These are phyloP conservation scores for Tipula helvola DNA, from an alignment of 2,888 invertebrate species.

Conservation along the genomic window DNA sequence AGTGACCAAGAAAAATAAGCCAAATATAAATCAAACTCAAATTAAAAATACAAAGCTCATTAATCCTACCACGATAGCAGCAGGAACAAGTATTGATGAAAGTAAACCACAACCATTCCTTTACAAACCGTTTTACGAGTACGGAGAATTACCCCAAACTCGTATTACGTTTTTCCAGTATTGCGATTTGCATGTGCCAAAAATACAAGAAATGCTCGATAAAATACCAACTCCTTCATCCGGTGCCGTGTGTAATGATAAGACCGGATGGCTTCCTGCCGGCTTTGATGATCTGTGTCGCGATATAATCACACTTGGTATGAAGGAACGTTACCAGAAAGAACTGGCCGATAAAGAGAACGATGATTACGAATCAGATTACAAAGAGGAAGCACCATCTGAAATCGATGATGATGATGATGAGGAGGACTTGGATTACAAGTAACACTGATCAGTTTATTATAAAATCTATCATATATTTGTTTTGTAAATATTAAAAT, in stretches of 20 bases:
- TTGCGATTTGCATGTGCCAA: conserved; percentile 65
- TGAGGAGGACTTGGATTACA: conserved; percentile 12
- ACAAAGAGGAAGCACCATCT: conserved; percentile 7
- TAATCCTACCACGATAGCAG: not conserved
- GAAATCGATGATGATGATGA: conserved; percentile 17
- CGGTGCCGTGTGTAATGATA: conserved; percentile 51
- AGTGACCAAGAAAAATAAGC: conserved; percentile 11
- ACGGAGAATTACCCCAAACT: conserved; percentile 64
- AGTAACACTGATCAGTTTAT: not conserved
- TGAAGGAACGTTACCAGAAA: conserved; percentile 38
- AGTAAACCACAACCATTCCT: conserved; percentile 30
- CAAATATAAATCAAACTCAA: conserved; percentile 9
- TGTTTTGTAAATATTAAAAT: not conserved
- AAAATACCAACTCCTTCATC: conserved; percentile 48
- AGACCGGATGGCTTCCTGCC: conserved; percentile 66
- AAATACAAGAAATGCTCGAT: conserved; percentile 63
- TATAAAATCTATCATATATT: not conserved
- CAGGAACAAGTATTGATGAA: conserved; percentile 15
- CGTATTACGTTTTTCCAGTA: conserved; percentile 48
- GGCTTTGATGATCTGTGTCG: conserved; percentile 57
- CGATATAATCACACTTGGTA: conserved; percentile 55
- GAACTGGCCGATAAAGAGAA: conserved; percentile 10
- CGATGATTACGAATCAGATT: conserved; percentile 16
- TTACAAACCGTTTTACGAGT: conserved; percentile 43
- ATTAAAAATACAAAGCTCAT: not conserved